A percentile compares a stretch with the other conserved stretches of the same genome.
Evolutionary conservation across 2,888 invertebrate species (phyloP).

Genomic region (Megastigmus dorsalis): DNA sequence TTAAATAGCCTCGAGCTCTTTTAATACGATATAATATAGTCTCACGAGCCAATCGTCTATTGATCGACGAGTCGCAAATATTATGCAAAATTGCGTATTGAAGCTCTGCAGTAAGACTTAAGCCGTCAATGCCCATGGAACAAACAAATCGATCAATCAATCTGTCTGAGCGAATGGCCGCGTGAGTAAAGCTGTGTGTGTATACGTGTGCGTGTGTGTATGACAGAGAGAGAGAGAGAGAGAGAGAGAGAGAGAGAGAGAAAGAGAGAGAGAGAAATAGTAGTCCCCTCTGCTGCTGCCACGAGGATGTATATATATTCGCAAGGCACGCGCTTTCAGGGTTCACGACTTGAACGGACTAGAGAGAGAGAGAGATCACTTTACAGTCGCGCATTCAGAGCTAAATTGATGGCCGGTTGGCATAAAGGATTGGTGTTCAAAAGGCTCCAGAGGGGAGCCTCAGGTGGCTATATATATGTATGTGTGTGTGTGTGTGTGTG

Average conservation of each 20-base stretch:
- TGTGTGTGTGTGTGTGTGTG: no score
- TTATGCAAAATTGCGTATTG: no score
- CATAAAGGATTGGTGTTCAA: conserved; percentile 43
- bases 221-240: neutral
- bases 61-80: no score
- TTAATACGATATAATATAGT: no score
- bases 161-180: neutral
- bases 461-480: neutral
- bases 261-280: neutral
- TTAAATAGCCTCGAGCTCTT: no score
- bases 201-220: neutral
- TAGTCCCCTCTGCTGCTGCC: no score
- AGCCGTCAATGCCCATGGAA: no score
- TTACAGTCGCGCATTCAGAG: conserved; percentile 32
- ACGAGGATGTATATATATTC: conserved; percentile 4
- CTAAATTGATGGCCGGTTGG: conserved; percentile 38
- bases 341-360: neutral
- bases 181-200: neutral
- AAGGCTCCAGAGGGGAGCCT: conserved; percentile 11
- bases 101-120: no score
- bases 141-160: no score
- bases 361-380: conserved; percentile 31
- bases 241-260: conserved; percentile 3
- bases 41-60: no score
- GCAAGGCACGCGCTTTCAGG: neutral